A percentile compares a stretch with the other conserved stretches of the same genome.
phyloP scores from a whole-genome alignment of 2,797 vertebrate genomes.

The Prionace glauca region DNA sequence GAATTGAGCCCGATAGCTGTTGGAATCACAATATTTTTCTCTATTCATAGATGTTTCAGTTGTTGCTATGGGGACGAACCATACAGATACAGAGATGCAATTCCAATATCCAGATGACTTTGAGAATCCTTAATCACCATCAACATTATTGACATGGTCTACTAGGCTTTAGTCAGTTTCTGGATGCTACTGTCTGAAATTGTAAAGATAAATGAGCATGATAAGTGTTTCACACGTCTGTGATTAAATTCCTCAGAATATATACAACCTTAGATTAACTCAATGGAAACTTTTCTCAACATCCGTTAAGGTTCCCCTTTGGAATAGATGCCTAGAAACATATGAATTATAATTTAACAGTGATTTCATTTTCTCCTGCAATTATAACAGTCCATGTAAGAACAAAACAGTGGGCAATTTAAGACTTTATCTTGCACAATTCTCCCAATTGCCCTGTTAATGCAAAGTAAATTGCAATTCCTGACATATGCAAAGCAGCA shows the following conservation, averaged over 20 bases:
- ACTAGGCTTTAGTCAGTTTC: background rate
- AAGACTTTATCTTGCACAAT: background rate
- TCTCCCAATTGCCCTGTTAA: background rate
- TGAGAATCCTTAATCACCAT: background rate
- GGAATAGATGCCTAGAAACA: background rate
- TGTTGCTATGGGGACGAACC: background rate
- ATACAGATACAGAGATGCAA: background rate
- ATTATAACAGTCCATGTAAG: background rate
- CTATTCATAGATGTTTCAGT: background rate
- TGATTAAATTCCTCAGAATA: background rate
- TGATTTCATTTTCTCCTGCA: background rate
- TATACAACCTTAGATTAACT: background rate
- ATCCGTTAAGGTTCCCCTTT: background rate
- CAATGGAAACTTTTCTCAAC: background rate
- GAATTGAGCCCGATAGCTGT: no score
- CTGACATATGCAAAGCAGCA: background rate
- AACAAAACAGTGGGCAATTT: background rate
- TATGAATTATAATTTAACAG: background rate
- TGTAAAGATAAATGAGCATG: background rate
- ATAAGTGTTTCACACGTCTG: background rate
- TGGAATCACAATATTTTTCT: background rate
- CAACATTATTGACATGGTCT: no score
- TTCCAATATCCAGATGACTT: background rate
- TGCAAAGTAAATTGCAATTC: background rate
- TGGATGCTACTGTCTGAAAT: background rate